phyloP scores from a whole-genome alignment of 2,888 invertebrate species.

The Pharmacophagus antenor region DNA sequence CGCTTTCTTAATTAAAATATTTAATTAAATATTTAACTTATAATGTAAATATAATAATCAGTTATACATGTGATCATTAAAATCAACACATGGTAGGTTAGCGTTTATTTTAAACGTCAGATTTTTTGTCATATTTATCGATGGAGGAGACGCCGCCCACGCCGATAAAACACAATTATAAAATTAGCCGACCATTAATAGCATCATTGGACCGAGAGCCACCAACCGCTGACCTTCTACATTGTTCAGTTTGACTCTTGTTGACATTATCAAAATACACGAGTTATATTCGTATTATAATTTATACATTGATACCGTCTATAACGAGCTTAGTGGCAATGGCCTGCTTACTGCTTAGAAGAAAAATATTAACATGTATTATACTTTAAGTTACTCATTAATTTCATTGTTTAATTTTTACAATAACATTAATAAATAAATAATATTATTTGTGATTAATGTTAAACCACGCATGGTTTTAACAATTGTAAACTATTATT shows the following conservation, averaged over 20 bases:
- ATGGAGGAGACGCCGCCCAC: conserved; percentile 40
- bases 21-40: no score
- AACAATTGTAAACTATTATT: no score
- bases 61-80: conserved; percentile 22
- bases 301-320: conserved; percentile 13
- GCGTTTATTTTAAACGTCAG: conserved; percentile 39
- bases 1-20: no score
- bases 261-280: conserved; percentile 29
- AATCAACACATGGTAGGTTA: conserved; percentile 37
- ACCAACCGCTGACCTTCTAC: conserved; percentile 41
- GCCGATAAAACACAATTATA: conserved; percentile 46
- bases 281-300: conserved; percentile 20
- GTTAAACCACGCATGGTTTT: no score
- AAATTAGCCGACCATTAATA: conserved; percentile 44
- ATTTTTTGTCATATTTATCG: conserved; percentile 40
- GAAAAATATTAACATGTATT: not conserved
- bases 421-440: no score
- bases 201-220: conserved; percentile 37
- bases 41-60: no score
- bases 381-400: not conserved
- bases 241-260: conserved; percentile 33
- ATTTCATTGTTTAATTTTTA: no score
- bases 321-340: not conserved
- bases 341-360: not conserved
- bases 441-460: no score